These are phyloP conservation scores for Pediacus dermestoides DNA, from an alignment of 2,888 invertebrate genomes.

Conservation along the genomic window DNA sequence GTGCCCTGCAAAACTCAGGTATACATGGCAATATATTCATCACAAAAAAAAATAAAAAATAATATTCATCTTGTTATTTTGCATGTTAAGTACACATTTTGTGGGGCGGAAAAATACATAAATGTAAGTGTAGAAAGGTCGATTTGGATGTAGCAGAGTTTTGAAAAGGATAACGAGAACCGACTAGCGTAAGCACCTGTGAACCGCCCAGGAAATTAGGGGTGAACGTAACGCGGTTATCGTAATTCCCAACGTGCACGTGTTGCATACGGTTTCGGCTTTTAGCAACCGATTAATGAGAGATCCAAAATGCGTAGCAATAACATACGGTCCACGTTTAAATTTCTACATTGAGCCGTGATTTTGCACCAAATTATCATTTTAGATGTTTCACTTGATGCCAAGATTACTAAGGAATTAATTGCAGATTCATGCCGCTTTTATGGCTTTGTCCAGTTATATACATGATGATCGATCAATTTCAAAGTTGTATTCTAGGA, in stretches of 20 bases:
- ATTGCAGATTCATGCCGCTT: too few species aligned
- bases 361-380: too few species aligned
- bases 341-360: too few species aligned
- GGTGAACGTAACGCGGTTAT: conserved; percentile 31
- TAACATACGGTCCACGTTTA: too few species aligned
- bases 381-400: too few species aligned
- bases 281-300: conserved; percentile 9
- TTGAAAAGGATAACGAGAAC: conserved; percentile 33
- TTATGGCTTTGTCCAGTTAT: too few species aligned
- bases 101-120: conserved; percentile 14
- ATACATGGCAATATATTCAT: too few species aligned
- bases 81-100: conserved; percentile 12
- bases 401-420: too few species aligned
- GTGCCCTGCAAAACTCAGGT: too few species aligned
- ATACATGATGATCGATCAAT: too few species aligned
- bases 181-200: conserved; percentile 35
- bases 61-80: conserved; percentile 12
- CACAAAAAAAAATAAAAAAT: conserved; percentile 7
- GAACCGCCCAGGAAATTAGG: conserved; percentile 38
- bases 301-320: too few species aligned
- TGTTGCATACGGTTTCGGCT: conserved; percentile 9
- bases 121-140: conserved; percentile 20
- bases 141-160: conserved; percentile 10
- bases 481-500: too few species aligned
- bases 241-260: conserved; percentile 10